Evolutionary conservation across 2,888 invertebrate species (phyloP).

Genomic region (Lycocerus yunnanus): DNA sequence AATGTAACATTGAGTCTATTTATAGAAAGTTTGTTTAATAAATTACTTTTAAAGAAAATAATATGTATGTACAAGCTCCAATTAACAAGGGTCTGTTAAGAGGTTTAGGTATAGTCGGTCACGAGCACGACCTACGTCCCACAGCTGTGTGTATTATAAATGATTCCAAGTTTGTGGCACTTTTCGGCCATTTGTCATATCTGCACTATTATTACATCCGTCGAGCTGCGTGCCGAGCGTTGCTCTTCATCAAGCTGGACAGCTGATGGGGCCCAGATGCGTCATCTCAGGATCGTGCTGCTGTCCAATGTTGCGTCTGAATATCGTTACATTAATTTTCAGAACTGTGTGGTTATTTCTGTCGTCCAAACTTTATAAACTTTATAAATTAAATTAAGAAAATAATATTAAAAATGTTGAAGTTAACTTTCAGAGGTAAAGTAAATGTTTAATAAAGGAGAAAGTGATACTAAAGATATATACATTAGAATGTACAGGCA

Average conservation of each 20-base stretch:
- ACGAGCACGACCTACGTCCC: conserved; percentile 48
- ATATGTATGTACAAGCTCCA: background rate
- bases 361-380: background rate
- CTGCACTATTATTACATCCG: conserved; percentile 56
- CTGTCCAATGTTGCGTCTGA: conserved; percentile 26
- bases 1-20: background rate
- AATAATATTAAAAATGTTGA: background rate
- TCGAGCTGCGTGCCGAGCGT: conserved; percentile 44
- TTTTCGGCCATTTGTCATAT: conserved; percentile 58
- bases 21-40: background rate
- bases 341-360: background rate
- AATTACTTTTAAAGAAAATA: background rate
- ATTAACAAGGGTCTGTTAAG: conserved; percentile 13
- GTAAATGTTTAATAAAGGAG: background rate
- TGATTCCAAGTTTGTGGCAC: conserved; percentile 57
- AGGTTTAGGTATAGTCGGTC: conserved; percentile 39
- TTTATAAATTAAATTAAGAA: conserved; percentile 9
- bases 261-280: conserved; percentile 45
- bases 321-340: conserved; percentile 32
- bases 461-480: conserved; percentile 21
- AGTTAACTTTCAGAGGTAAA: background rate
- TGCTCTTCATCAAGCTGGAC: conserved; percentile 48
- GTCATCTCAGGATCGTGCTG: conserved; percentile 29
- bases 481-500: conserved; percentile 40
- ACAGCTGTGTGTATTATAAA: conserved; percentile 58